Conservation (phyloP, 1,140 invertebrate genomes). For the Sesamia nonagrioides region DNA sequence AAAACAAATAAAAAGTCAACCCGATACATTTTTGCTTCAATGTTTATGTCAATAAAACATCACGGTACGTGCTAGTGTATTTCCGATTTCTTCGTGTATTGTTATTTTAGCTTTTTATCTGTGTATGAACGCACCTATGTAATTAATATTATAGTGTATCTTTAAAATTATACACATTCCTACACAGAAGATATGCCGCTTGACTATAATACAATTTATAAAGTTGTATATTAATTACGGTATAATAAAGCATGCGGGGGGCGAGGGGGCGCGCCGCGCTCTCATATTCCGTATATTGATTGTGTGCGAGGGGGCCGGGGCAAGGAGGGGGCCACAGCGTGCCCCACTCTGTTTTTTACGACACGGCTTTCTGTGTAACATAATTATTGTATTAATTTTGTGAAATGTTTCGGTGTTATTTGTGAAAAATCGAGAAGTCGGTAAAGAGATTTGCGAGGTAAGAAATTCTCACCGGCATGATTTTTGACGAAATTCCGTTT, state of each 20-base stretch:
- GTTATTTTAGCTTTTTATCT: slow-evolving; percentile 43
- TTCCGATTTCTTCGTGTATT: slow-evolving; percentile 40
- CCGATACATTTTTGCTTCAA: slow-evolving; percentile 44
- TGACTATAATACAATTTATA: slow-evolving; percentile 78
- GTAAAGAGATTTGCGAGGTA: slow-evolving; percentile 83
- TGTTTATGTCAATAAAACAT: slow-evolving; percentile 52
- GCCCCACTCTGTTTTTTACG: slow-evolving; percentile 88
- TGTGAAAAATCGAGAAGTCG: slow-evolving; percentile 85
- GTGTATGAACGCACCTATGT: slow-evolving; percentile 33
- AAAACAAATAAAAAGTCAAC: slow-evolving; percentile 29
- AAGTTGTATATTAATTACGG: slow-evolving; percentile 87
- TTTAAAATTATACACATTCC: slow-evolving; percentile 41
- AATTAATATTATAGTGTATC: slow-evolving; percentile 37
- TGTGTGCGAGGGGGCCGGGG: slow-evolving; percentile 86
- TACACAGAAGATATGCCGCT: slow-evolving; percentile 53
- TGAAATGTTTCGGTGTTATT: slow-evolving; percentile 87
- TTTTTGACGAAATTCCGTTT: slow-evolving; percentile 76
- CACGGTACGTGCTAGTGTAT: slow-evolving; percentile 46
- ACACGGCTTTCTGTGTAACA: slow-evolving; percentile 88
- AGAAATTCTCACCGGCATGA: slow-evolving; percentile 72
- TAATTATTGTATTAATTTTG: slow-evolving; percentile 87
- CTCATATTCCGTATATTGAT: slow-evolving; percentile 88
- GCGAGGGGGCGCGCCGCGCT: slow-evolving; percentile 85
- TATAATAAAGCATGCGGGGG: slow-evolving; percentile 87
- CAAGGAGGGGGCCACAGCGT: slow-evolving; percentile 85